Evolutionary conservation across 2,888 invertebrate species (phyloP).

Genomic region (Clivina fossor): DNA sequence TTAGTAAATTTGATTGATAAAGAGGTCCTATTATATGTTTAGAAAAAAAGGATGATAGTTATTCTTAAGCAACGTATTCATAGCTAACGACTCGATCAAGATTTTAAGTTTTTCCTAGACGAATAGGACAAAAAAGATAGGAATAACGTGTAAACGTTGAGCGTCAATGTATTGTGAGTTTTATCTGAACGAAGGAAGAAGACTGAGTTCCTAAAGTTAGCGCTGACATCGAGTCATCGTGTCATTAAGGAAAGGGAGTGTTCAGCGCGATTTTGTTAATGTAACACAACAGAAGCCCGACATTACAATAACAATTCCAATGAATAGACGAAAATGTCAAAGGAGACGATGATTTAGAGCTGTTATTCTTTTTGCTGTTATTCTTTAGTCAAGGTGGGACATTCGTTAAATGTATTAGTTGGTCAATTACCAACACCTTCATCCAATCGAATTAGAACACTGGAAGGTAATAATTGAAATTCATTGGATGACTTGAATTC

Average conservation of each 20-base stretch:
- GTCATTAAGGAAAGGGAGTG: neutral
- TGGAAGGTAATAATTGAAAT: conserved; percentile 53
- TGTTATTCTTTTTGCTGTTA: conserved; percentile 23
- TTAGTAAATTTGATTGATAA: too few species aligned
- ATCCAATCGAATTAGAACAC: conserved; percentile 51
- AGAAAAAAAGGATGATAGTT: too few species aligned
- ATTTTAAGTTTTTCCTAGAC: too few species aligned
- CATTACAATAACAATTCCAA: conserved; percentile 28
- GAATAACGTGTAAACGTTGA: too few species aligned
- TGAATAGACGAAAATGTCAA: conserved; percentile 10
- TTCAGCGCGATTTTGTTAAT: conserved; percentile 8
- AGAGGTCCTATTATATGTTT: too few species aligned
- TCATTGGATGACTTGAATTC: conserved; percentile 53
- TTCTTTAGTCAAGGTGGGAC: conserved; percentile 53
- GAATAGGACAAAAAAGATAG: too few species aligned
- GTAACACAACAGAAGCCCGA: conserved; percentile 17
- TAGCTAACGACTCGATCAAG: too few species aligned
- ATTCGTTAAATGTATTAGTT: conserved; percentile 54
- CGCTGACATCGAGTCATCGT: neutral
- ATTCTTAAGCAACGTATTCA: too few species aligned
- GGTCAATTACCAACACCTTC: conserved; percentile 55
- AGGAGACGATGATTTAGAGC: conserved; percentile 17
- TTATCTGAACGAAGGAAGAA: too few species aligned
- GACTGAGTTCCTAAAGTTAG: too few species aligned
- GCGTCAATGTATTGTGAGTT: too few species aligned